Percentiles rank a stretch among this genome's conserved stretches.
phyloP scores from a whole-genome alignment of 2,888 invertebrate genomes.

The Byasa hedistus region DNA sequence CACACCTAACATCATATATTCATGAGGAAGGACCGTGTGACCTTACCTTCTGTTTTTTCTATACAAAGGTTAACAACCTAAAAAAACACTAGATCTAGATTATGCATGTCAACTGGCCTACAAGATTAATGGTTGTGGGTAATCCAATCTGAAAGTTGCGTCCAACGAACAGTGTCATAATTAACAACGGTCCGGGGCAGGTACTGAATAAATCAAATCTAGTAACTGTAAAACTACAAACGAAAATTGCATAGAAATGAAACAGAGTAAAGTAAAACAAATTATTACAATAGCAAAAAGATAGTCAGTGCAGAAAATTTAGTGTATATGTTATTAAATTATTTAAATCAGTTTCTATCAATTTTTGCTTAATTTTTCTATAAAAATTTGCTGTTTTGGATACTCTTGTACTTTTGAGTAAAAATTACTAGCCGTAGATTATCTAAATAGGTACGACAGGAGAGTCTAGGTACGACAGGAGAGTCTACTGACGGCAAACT shows the following conservation, averaged over 20 bases:
- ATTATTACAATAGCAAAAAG: background rate
- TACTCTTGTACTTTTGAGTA: no score
- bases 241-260: background rate
- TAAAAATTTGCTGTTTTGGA: no score
- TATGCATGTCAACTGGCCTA: slow-evolving; percentile 19
- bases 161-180: slow-evolving; percentile 53
- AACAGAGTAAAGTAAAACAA: background rate
- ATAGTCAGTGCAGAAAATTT: background rate
- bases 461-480: no score
- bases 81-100: slow-evolving; percentile 12
- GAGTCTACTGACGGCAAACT: no score
- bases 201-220: slow-evolving; percentile 62
- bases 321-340: no score
- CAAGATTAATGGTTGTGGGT: slow-evolving; percentile 47
- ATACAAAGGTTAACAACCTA: slow-evolving; percentile 7
- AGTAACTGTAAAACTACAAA: slow-evolving; percentile 37
- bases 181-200: slow-evolving; percentile 59
- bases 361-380: no score
- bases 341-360: no score
- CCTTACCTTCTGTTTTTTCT: slow-evolving; percentile 7
- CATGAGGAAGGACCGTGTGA: slow-evolving; percentile 1
- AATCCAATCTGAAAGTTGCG: slow-evolving; percentile 68
- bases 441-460: no score
- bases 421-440: no score
- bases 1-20: slow-evolving; percentile 15